Percentiles rank a stretch among this genome's conserved stretches.
These are phyloP conservation scores for Drusus annulatus DNA, from an alignment of 1,140 invertebrate genomes.

Conservation along the genomic window DNA sequence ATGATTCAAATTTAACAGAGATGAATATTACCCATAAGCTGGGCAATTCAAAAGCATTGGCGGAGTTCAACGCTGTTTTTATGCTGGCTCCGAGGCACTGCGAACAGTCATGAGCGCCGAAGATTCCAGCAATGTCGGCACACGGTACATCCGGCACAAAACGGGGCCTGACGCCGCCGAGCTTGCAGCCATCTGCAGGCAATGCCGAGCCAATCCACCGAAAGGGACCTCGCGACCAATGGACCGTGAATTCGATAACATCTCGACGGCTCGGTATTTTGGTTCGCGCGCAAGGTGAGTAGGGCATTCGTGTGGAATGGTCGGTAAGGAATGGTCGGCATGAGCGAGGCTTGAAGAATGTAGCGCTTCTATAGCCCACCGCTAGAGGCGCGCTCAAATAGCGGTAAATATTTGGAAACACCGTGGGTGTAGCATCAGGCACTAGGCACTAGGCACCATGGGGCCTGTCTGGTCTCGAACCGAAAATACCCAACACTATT, in stretches of 20 bases:
- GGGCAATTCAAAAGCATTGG: background rate
- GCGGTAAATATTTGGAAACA: constrained; percentile 57
- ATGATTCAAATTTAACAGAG: too few species aligned
- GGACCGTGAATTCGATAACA: too few species aligned
- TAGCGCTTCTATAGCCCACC: constrained; percentile 44
- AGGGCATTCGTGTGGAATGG: too few species aligned
- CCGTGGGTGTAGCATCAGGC: constrained; percentile 10
- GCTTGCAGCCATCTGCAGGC: background rate
- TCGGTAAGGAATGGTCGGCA: too few species aligned
- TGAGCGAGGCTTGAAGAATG: constrained; percentile 44
- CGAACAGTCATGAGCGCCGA: constrained; percentile 5
- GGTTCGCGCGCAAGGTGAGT: too few species aligned
- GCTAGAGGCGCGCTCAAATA: constrained; percentile 49
- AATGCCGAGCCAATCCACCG: background rate
- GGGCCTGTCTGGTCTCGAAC: too few species aligned
- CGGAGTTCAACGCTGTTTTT: background rate
- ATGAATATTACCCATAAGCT: too few species aligned
- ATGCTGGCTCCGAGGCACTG: background rate
- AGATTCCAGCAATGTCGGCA: constrained; percentile 12
- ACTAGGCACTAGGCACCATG: too few species aligned
- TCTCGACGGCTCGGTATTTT: too few species aligned
- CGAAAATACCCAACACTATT: too few species aligned
- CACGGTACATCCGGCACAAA: constrained; percentile 29
- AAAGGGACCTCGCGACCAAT: background rate
- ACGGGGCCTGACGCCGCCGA: background rate